A percentile compares a stretch with the other conserved stretches of the same genome.
These are phyloP conservation scores for Dryomyza anilis DNA, from an alignment of 2,888 invertebrate species.

Conservation along the genomic window DNA sequence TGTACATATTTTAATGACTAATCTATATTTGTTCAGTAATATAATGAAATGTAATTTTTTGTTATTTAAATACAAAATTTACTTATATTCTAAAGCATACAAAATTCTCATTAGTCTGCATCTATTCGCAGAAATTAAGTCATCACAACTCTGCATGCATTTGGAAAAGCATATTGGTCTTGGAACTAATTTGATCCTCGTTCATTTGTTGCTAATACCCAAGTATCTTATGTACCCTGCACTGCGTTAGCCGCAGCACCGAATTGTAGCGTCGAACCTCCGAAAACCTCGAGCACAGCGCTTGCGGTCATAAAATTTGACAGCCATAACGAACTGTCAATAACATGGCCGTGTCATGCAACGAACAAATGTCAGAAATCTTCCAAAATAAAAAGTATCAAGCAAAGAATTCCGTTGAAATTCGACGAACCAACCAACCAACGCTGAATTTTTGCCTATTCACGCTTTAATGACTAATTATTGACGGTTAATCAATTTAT, in stretches of 20 bases:
- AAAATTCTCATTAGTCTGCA: no score
- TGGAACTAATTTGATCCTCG: slow-evolving; percentile 12
- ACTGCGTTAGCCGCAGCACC: not conserved
- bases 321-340: slow-evolving; percentile 16
- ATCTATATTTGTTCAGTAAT: no score
- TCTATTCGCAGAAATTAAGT: slow-evolving; percentile 8
- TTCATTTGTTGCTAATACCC: not conserved
- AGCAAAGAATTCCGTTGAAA: slow-evolving; percentile 10
- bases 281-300: not conserved
- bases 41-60: no score
- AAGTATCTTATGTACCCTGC: no score
- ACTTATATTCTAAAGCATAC: no score
- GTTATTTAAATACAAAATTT: no score
- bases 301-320: not conserved
- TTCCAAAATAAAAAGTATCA: not conserved
- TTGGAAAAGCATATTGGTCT: not conserved
- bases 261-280: not conserved
- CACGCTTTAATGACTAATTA: slow-evolving; percentile 56
- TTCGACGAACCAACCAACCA: not conserved
- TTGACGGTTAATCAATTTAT: slow-evolving; percentile 41
- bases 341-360: not conserved
- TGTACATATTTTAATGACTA: no score
- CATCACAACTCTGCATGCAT: not conserved
- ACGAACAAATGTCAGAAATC: slow-evolving; percentile 6
- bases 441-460: slow-evolving; percentile 38